Evolutionary conservation across 2,113 vertebrate genomes (phyloP).

Genomic region (Amazona guildingii): DNA sequence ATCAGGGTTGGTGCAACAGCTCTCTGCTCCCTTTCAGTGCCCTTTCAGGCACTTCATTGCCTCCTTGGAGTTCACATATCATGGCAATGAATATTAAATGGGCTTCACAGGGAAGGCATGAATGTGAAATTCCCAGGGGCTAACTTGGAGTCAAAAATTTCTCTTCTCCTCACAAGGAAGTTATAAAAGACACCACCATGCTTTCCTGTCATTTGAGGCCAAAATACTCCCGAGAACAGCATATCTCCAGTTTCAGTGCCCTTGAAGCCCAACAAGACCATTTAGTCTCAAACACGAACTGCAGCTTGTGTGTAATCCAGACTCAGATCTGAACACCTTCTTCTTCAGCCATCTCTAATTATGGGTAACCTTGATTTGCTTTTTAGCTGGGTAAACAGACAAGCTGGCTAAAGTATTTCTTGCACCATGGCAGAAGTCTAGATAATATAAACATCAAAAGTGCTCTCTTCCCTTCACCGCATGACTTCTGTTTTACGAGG

Average conservation of each 20-base stretch:
- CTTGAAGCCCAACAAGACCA: constrained; percentile 26
- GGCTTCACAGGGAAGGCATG: neutral
- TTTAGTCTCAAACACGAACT: neutral
- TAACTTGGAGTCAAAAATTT: neutral
- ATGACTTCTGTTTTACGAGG: constrained; percentile 24
- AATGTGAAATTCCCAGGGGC: neutral
- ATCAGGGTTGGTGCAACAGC: neutral
- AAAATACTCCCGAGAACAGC: neutral
- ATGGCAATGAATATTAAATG: neutral
- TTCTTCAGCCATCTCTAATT: constrained; percentile 53
- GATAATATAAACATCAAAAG: constrained; percentile 42
- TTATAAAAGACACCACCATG: neutral
- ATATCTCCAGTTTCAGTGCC: neutral
- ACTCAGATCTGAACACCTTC: neutral
- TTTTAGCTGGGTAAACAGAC: constrained; percentile 54
- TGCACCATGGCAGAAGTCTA: neutral
- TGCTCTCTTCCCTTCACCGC: constrained; percentile 20
- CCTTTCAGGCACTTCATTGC: neutral
- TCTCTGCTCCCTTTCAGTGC: neutral
- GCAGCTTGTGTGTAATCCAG: constrained; percentile 25
- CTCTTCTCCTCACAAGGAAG: neutral
- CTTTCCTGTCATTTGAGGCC: neutral
- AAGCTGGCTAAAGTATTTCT: neutral
- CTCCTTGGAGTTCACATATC: neutral
- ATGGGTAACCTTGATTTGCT: constrained; percentile 49